These are phyloP conservation scores for Noctua comes DNA, from an alignment of 2,888 invertebrate species.

Conservation along the genomic window DNA sequence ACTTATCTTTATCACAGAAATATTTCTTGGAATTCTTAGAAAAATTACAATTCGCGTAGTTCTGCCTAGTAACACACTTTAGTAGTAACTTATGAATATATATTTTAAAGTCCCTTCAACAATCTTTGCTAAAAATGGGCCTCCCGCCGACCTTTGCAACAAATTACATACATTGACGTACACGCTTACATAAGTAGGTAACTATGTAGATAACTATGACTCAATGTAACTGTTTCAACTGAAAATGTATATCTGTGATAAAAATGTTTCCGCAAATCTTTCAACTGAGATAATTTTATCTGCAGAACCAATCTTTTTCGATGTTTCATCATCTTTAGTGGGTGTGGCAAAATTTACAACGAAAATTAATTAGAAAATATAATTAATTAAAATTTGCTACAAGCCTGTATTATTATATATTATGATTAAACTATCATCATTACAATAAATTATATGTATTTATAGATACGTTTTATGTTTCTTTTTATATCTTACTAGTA, in stretches of 20 bases:
- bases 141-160: constrained; percentile 41
- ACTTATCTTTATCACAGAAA: background rate
- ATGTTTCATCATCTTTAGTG: constrained; percentile 40
- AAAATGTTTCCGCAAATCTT: constrained; percentile 39
- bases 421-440: constrained; percentile 19
- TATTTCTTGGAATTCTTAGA: constrained; percentile 7
- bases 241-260: constrained; percentile 28
- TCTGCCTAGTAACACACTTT: background rate
- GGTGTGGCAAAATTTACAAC: constrained; percentile 23
- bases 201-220: constrained; percentile 48
- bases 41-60: background rate
- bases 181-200: constrained; percentile 37
- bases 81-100: background rate
- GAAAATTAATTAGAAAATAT: constrained; percentile 32
- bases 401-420: constrained; percentile 8
- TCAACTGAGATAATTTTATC: background rate
- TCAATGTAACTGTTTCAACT: constrained; percentile 41
- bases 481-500: background rate
- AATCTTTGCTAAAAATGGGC: constrained; percentile 22
- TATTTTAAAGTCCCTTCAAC: constrained; percentile 19
- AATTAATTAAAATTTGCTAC: constrained; percentile 24
- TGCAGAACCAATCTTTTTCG: constrained; percentile 7
- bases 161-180: constrained; percentile 42
- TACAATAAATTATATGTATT: constrained; percentile 26
- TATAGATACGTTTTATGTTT: background rate